These are phyloP conservation scores for Saccostrea cuccullata DNA, from an alignment of 1,140 invertebrate species.

Conservation along the genomic window DNA sequence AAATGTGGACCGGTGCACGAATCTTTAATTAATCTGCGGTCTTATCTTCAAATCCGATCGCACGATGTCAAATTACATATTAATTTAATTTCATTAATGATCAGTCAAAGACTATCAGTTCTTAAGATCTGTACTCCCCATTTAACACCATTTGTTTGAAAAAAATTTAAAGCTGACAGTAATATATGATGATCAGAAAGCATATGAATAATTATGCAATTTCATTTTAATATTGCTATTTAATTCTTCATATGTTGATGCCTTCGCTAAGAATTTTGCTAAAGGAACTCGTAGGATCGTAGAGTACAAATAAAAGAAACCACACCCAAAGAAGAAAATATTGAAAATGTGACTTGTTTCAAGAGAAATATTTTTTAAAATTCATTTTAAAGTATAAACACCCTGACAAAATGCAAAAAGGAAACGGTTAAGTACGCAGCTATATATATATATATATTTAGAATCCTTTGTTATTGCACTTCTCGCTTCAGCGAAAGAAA, in stretches of 20 bases:
- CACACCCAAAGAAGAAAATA: too few relatives aligned
- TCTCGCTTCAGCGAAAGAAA: neutral
- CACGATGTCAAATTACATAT: neutral
- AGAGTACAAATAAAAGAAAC: too few relatives aligned
- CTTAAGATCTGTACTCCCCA: neutral
- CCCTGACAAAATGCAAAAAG: neutral
- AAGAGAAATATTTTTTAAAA: too few relatives aligned
- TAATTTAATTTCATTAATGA: neutral
- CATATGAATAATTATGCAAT: neutral
- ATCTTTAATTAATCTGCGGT: neutral
- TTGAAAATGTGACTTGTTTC: too few relatives aligned
- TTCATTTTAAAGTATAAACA: too few relatives aligned
- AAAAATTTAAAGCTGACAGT: neutral
- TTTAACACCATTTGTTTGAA: neutral
- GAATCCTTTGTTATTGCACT: neutral
- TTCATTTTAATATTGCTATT: neutral
- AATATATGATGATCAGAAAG: neutral
- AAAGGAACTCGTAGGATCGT: too few relatives aligned
- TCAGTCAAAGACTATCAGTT: neutral
- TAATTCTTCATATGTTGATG: too few relatives aligned
- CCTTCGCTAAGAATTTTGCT: too few relatives aligned
- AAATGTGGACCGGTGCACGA: neutral
- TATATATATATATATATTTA: neutral
- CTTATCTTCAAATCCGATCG: neutral
- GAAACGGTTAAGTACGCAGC: neutral